Evolutionary conservation across 2,113 vertebrate species (phyloP).

Genomic region (Hoplias malabaricus): DNA sequence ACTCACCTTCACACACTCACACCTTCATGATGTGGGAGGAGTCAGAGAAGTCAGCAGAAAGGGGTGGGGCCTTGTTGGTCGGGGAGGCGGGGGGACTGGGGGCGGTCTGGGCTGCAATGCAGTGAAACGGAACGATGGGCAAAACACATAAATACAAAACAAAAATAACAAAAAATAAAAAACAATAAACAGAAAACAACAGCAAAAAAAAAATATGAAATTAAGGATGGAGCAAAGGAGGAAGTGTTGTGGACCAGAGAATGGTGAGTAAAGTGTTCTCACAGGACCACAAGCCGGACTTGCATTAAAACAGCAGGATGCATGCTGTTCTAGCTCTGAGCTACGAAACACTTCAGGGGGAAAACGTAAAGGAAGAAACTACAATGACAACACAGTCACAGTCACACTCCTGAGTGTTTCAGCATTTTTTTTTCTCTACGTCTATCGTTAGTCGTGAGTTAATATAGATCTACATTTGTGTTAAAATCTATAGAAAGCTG

Average conservation of each 20-base stretch:
- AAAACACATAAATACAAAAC: conserved; percentile 55
- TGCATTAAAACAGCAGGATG: background rate
- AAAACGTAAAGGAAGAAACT: conserved; percentile 14
- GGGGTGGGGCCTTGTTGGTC: conserved; percentile 83
- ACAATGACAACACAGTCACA: background rate
- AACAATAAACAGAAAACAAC: conserved; percentile 61
- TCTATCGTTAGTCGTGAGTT: background rate
- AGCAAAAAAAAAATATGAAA: conserved; percentile 55
- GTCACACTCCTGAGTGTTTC: conserved; percentile 4
- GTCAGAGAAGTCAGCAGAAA: conserved; percentile 81
- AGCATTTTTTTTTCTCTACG: background rate
- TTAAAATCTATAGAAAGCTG: background rate
- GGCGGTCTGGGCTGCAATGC: conserved; percentile 84
- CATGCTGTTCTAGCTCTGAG: conserved; percentile 4
- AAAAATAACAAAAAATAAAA: conserved; percentile 55
- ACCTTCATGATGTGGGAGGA: conserved; percentile 88
- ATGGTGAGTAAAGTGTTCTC: background rate
- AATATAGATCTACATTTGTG: background rate
- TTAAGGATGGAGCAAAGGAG: conserved; percentile 49
- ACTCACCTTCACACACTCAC: conserved; percentile 89
- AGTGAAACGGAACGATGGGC: conserved; percentile 69
- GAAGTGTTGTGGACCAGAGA: conserved; percentile 9
- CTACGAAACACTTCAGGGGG: conserved; percentile 24
- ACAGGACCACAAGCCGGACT: conserved; percentile 5
- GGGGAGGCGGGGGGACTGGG: conserved; percentile 86